These are phyloP conservation scores for Ormyrus thymus DNA, from an alignment of 2,888 invertebrate genomes.

Conservation along the genomic window DNA sequence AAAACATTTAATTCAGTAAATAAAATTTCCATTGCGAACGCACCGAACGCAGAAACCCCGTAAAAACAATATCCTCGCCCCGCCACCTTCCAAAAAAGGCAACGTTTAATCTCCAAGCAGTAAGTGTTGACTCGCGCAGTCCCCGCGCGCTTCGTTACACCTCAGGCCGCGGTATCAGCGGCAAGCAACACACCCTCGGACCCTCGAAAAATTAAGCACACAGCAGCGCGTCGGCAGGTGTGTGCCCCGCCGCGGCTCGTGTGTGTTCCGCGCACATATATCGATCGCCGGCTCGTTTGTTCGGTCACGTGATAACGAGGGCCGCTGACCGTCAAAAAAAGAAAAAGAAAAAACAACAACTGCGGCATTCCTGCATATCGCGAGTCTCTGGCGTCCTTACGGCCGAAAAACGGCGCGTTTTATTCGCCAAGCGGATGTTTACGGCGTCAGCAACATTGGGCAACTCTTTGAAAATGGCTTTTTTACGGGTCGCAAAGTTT, in stretches of 20 bases:
- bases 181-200: background rate
- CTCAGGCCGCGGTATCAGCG: too few species aligned
- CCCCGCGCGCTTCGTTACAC: too few species aligned
- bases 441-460: conserved; percentile 3
- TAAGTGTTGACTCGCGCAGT: too few species aligned
- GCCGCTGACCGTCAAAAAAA: background rate
- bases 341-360: background rate
- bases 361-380: conserved; percentile 25
- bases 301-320: conserved; percentile 21
- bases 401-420: conserved; percentile 9
- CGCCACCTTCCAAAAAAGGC: too few species aligned
- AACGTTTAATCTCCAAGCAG: too few species aligned
- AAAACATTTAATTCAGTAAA: background rate
- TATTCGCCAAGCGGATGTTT: conserved; percentile 2
- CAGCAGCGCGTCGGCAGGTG: conserved; percentile 27
- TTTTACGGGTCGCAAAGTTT: background rate
- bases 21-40: background rate
- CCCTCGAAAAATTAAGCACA: conserved; percentile 14
- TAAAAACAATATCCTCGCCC: too few species aligned
- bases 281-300: conserved; percentile 14
- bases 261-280: background rate
- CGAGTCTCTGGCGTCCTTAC: background rate
- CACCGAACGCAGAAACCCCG: too few species aligned
- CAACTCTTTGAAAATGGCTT: conserved; percentile 6
- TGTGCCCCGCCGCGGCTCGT: background rate